Conservation (phyloP, 2,888 invertebrate species). For the Drosophila lutescens region DNA sequence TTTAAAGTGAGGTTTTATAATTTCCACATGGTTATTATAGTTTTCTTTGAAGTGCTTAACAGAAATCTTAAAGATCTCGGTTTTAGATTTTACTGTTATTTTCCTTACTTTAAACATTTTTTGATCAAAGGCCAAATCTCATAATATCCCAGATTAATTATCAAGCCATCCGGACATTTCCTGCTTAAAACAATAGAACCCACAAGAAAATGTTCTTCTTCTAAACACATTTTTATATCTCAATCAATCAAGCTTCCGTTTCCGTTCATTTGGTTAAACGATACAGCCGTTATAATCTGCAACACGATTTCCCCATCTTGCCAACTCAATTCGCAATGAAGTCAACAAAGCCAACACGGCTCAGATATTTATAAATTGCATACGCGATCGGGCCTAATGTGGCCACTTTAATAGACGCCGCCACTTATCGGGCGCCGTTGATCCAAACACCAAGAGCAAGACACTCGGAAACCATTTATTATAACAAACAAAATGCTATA, state of each 20-base stretch:
- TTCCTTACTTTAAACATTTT: not conserved
- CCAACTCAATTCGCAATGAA: constrained; percentile 38
- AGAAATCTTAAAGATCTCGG: no score
- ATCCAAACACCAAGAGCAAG: constrained; percentile 52
- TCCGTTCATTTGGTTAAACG: constrained; percentile 1
- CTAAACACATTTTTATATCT: not conserved
- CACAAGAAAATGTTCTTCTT: not conserved
- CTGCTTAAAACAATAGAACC: not conserved
- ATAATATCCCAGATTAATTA: not conserved
- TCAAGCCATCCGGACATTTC: not conserved
- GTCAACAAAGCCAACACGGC: constrained; percentile 32
- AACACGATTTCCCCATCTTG: constrained; percentile 40
- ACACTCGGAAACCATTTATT: constrained; percentile 61
- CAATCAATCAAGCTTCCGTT: constrained; percentile 21
- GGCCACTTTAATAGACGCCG: constrained; percentile 55
- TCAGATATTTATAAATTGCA: constrained; percentile 58
- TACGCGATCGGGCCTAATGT: constrained; percentile 55
- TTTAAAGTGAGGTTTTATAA: not conserved
- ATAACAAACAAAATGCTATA: constrained; percentile 65
- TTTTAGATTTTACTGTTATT: not conserved
- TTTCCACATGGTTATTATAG: not conserved
- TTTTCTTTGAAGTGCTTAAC: not conserved
- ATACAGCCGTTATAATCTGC: constrained; percentile 14
- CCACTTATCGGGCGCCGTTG: constrained; percentile 62
- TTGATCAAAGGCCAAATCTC: not conserved